phyloP scores from a whole-genome alignment of 2,797 vertebrate species.

The Urocyon cinereoargenteus region DNA sequence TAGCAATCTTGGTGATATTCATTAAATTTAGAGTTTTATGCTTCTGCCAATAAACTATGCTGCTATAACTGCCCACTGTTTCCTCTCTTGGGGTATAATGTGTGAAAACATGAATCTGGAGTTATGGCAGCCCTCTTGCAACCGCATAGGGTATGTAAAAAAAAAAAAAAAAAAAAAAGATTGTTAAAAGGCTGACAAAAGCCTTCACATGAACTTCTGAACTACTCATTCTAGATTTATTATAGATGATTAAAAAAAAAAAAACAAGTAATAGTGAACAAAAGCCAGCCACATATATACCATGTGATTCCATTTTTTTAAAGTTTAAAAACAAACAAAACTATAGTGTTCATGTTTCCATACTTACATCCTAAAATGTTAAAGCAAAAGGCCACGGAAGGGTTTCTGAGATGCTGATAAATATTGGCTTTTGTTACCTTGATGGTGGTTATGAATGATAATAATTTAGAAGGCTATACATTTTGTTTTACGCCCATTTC shows the following conservation, averaged over 20 bases:
- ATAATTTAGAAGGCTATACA: neutral
- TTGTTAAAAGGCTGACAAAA: neutral
- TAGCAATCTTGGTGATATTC: neutral
- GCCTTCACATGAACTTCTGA: neutral
- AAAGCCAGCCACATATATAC: neutral
- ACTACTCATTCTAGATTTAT: neutral
- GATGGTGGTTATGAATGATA: neutral
- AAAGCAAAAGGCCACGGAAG: neutral
- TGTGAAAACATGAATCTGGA: neutral
- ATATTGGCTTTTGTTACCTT: neutral
- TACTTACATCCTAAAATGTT: neutral
- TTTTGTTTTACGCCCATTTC: neutral
- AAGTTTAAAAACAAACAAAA: constrained; percentile 45
- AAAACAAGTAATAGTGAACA: neutral
- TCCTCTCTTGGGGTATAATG: neutral
- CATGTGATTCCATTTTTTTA: neutral
- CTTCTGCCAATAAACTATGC: neutral
- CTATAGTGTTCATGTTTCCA: neutral
- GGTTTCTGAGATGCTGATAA: neutral
- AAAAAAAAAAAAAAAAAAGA: neutral
- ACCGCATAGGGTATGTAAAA: neutral
- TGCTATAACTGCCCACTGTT: neutral
- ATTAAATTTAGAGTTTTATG: neutral
- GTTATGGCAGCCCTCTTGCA: neutral
- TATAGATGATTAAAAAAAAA: neutral